phyloP scores from a whole-genome alignment of 1,140 invertebrate species.

The Drosophila hydei region DNA sequence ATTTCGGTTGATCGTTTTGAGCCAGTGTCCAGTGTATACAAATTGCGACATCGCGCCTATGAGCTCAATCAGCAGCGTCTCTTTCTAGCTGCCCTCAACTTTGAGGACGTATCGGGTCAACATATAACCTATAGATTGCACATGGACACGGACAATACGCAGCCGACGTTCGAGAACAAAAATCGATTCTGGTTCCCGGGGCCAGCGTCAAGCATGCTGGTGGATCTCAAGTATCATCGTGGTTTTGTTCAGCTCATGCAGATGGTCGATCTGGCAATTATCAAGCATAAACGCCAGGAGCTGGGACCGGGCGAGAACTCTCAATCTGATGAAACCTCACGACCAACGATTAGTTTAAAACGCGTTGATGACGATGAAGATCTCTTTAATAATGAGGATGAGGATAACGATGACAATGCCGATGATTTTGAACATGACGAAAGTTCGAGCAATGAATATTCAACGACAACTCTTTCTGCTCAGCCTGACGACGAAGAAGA shows the following conservation, averaged over 20 bases:
- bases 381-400: conserved; percentile 48
- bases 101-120: conserved; percentile 68
- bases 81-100: conserved; percentile 74
- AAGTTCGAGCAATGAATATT: background rate
- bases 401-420: conserved; percentile 46
- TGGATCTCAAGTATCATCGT: conserved; percentile 88
- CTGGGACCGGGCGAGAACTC: conserved; percentile 33
- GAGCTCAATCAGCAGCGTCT: conserved; percentile 84
- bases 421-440: no score
- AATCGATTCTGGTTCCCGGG: conserved; percentile 88
- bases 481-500: background rate
- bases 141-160: conserved; percentile 89
- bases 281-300: conserved; percentile 81
- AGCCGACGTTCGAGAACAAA: conserved; percentile 86
- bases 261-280: conserved; percentile 87
- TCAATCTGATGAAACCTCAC: conserved; percentile 9
- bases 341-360: conserved; percentile 44
- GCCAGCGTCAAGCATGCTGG: conserved; percentile 86
- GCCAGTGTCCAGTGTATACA: conserved; percentile 84
- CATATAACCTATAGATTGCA: conserved; percentile 86
- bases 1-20: conserved; percentile 86
- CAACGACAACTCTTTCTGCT: background rate
- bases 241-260: conserved; percentile 89
- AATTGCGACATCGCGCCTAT: conserved; percentile 85
- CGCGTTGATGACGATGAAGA: conserved; percentile 34